These are phyloP conservation scores for Fratercula arctica DNA, from an alignment of 2,797 vertebrate genomes.

Conservation along the genomic window DNA sequence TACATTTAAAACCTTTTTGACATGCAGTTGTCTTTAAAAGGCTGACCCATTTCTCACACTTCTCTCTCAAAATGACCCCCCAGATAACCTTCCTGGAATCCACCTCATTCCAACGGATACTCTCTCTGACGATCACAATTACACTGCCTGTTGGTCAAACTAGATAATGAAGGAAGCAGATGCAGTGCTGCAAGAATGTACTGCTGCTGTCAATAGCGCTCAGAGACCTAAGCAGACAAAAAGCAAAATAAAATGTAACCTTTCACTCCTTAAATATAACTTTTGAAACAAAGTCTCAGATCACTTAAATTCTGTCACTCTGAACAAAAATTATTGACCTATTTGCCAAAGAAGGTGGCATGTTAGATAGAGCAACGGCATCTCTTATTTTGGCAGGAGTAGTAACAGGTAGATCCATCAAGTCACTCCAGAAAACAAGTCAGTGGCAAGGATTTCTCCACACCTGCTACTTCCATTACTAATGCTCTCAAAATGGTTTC, in stretches of 20 bases:
- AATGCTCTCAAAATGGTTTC: background rate
- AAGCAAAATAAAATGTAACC: background rate
- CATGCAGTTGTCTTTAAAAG: background rate
- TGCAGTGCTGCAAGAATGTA: background rate
- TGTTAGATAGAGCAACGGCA: background rate
- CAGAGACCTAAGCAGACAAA: background rate
- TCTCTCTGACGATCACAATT: background rate
- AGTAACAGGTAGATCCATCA: constrained; percentile 30
- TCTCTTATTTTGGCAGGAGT: background rate
- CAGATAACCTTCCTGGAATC: background rate
- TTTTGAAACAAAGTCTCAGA: background rate
- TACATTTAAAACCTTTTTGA: background rate
- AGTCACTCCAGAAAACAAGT: background rate
- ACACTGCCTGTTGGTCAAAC: background rate
- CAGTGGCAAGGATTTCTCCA: background rate
- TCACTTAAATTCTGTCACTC: background rate
- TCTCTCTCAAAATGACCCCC: background rate
- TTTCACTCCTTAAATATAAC: background rate
- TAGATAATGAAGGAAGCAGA: background rate
- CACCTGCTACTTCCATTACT: constrained; percentile 12
- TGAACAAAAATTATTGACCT: background rate
- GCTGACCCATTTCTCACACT: background rate
- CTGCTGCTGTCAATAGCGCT: background rate
- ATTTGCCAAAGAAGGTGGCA: background rate
- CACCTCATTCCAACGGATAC: background rate